phyloP scores from a whole-genome alignment of 2,797 vertebrate species.

The Myiotriccus ornatus region DNA sequence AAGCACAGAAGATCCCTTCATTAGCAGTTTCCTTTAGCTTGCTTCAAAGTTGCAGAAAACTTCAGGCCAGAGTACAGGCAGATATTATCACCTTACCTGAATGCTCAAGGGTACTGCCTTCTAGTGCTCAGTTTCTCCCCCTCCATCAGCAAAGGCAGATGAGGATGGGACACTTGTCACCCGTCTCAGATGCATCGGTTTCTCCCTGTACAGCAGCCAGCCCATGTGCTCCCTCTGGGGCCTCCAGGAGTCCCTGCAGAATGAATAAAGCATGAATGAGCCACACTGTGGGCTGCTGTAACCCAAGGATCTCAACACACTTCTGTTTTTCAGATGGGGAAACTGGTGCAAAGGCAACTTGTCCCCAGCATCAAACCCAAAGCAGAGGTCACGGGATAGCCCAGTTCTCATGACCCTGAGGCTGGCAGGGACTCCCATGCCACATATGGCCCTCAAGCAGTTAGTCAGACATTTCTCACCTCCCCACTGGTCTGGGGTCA shows the following conservation, averaged over 20 bases:
- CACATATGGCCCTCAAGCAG: neutral
- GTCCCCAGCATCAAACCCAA: neutral
- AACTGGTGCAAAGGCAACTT: neutral
- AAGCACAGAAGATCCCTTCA: neutral
- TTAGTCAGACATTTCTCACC: neutral
- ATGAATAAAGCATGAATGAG: neutral
- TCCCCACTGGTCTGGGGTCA: neutral
- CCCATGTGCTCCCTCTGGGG: fast-evolving
- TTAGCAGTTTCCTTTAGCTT: neutral
- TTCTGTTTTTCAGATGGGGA: neutral
- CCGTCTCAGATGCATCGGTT: neutral
- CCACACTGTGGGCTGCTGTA: neutral
- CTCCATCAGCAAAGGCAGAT: neutral
- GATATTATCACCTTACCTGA: neutral
- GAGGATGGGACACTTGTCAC: neutral
- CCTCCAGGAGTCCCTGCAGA: neutral
- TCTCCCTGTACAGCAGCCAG: neutral
- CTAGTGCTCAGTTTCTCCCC: neutral
- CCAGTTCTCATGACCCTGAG: neutral
- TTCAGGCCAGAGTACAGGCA: neutral
- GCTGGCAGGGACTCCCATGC: neutral
- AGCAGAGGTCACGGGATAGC: neutral
- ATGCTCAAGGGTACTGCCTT: neutral
- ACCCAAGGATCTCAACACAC: neutral
- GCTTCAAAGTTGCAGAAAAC: neutral